Evolutionary conservation across 2,797 vertebrate genomes (phyloP), one percentile per base, ranked within the genome.

Genomic region (Malacoctenus gilli): DNA sequence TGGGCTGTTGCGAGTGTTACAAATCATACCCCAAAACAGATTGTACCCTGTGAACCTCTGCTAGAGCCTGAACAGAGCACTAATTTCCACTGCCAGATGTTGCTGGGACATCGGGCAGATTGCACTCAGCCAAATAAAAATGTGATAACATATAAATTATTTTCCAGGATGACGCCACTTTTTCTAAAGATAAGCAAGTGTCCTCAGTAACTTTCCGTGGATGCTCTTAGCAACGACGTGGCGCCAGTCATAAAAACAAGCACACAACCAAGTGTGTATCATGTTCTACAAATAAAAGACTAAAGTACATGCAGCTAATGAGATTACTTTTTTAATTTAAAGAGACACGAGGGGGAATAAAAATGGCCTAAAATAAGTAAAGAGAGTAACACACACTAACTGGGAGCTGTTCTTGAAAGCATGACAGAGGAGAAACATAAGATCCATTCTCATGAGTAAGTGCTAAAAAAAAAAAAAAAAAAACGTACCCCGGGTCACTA

Each of bases 81-180:
- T 67, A 62, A 75, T 72, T 77, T 70, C 40, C 66, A 35, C 57
- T 62, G 65, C 67, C 79, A 83, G 75, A 81, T 83, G 77, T 84
- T 69, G 39, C 51, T 39, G 79, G 55, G 58, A 69, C 36, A 65
- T 53, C 4, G 3, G 43, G 42, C 66, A 76, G 61, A 81, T 58
- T 77, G 68, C 62, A 65, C 44, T 67, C 23, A 68, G 67, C 42
- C 54, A 73, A 67, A 77, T 59, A 62, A 68, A 78, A 80, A 62
- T 64, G 19, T 69, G 44, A 72, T 61, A 22, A 42, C 25, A 35
- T 52, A 54, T 60, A 25, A 73, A 79, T 73, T 19, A 74, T 72
- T 76, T 63, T 61, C 34, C 38, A 59, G 48, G 32, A 48, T 22
- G 43, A 63, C 18, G 42, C n/a, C 12, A 53, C 4, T 63, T 64